A percentile compares a stretch with the other conserved stretches of the same genome.
Evolutionary conservation across 53 echinoderm and acorn worm genomes (phyloP).

Genomic region (Crossaster papposus): DNA sequence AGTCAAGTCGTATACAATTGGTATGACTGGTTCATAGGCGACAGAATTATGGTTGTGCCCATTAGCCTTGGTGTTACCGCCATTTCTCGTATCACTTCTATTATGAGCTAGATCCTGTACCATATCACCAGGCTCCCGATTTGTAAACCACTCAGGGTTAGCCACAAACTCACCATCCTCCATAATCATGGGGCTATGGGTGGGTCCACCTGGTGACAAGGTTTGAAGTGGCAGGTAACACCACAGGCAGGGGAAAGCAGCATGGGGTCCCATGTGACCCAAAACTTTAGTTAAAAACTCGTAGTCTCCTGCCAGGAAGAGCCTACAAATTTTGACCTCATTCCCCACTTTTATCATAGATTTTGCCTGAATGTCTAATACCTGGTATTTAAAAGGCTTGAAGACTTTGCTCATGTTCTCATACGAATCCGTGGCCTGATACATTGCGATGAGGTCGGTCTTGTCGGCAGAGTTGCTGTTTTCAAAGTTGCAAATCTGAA

Average conservation of each 20-base stretch:
- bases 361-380: background rate
- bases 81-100: background rate
- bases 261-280: too few species aligned
- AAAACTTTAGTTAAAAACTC: too few species aligned
- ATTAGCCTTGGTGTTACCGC: background rate
- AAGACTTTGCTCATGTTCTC: background rate
- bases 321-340: background rate
- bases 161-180: constrained; percentile 6
- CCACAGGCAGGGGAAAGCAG: too few species aligned
- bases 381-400: background rate
- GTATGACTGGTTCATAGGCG: background rate
- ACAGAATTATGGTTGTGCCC: background rate
- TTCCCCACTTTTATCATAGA: background rate
- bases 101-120: constrained; percentile 10
- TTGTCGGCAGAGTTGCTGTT: constrained; percentile 1
- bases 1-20: background rate
- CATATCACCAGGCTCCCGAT: background rate
- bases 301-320: too few species aligned
- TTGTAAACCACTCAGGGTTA: background rate
- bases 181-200: background rate
- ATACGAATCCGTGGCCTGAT: background rate
- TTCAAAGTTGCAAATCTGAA: background rate
- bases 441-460: background rate
- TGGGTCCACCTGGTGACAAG: background rate
- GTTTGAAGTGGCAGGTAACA: background rate